These are phyloP conservation scores for Lophochroa leadbeateri DNA, from an alignment of 2,113 vertebrate species.

Conservation along the genomic window DNA sequence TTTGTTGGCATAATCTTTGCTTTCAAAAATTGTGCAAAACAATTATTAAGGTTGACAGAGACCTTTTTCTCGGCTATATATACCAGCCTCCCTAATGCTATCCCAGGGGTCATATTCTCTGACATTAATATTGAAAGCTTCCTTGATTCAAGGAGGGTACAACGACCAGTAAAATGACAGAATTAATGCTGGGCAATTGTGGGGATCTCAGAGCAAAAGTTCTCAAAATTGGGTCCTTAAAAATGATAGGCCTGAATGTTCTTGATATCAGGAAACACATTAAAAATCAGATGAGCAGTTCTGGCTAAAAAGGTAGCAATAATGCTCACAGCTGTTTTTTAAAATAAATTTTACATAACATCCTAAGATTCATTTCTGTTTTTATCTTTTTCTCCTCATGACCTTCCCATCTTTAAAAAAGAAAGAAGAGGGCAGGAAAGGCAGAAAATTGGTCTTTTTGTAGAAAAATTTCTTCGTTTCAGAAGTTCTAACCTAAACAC, in stretches of 20 bases:
- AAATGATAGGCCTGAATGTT: neutral
- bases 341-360: neutral
- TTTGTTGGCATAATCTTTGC: neutral
- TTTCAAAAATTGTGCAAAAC: neutral
- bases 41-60: slow-evolving; percentile 30
- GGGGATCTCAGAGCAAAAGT: neutral
- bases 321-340: neutral
- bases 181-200: neutral
- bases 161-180: neutral
- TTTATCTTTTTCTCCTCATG: neutral
- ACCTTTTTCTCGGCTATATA: slow-evolving; percentile 38
- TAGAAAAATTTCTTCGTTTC: neutral
- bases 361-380: neutral
- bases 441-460: neutral
- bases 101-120: neutral
- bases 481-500: neutral
- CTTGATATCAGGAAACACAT: neutral
- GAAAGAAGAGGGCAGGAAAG: neutral
- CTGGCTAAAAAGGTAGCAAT: neutral
- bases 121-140: neutral
- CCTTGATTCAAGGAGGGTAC: neutral
- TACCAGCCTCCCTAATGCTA: slow-evolving; percentile 8
- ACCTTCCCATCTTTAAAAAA: neutral
- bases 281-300: neutral
- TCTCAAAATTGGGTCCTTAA: neutral